Evolutionary conservation across 2,113 vertebrate species (phyloP).

Genomic region (Struthidea cinerea): DNA sequence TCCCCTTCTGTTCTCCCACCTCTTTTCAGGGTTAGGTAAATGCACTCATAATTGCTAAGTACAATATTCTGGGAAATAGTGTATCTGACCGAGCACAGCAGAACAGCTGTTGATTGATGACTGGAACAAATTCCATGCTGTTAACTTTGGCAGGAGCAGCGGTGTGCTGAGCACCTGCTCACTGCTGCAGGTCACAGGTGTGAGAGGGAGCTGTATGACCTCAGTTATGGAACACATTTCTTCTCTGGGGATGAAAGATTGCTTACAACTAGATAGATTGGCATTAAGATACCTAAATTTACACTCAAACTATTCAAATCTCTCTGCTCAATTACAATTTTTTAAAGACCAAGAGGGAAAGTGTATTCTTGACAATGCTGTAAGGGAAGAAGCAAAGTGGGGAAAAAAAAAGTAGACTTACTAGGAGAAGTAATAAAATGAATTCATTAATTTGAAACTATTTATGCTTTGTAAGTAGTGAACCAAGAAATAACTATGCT

Average conservation of each 20-base stretch:
- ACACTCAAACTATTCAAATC: background rate
- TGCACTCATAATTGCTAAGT: background rate
- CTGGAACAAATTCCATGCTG: background rate
- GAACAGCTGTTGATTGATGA: background rate
- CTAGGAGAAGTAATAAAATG: background rate
- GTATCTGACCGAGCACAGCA: background rate
- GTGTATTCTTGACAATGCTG: background rate
- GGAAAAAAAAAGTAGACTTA: background rate
- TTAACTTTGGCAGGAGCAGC: background rate
- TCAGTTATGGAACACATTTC: accelerated
- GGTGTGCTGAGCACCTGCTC: background rate
- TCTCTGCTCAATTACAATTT: background rate
- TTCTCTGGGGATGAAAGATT: background rate
- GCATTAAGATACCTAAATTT: background rate
- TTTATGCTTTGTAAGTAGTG: background rate
- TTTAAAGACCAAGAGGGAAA: background rate
- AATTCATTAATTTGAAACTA: background rate
- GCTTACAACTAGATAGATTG: background rate
- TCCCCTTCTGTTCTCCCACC: background rate
- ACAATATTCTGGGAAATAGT: background rate
- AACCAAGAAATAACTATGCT: background rate
- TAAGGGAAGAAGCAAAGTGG: background rate
- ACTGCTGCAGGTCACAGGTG: background rate
- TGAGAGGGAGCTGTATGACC: background rate
- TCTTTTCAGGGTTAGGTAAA: background rate